Percentiles rank a stretch among this genome's conserved stretches.
These are phyloP conservation scores for Gymnosoma rotundatum DNA, from an alignment of 2,888 invertebrate species.

Conservation along the genomic window DNA sequence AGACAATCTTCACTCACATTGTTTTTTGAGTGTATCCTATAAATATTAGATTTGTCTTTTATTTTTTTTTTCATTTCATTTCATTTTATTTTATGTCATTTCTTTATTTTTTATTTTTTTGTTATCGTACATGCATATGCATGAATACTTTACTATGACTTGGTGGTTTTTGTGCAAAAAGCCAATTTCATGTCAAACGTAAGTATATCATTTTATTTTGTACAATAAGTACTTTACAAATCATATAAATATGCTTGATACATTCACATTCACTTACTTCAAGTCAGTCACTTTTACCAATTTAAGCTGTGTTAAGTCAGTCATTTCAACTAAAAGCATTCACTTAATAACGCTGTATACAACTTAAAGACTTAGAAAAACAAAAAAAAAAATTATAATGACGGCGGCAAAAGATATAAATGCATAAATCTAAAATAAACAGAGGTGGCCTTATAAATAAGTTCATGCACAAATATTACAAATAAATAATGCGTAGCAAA, in stretches of 20 bases:
- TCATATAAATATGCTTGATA: constrained; percentile 42
- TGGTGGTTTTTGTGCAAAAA: constrained; percentile 30
- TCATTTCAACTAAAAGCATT: constrained; percentile 55
- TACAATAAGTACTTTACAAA: constrained; percentile 39
- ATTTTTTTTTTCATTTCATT: constrained; percentile 19
- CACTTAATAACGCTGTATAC: no score
- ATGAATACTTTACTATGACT: constrained; percentile 52
- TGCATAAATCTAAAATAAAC: constrained; percentile 22
- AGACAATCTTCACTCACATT: not conserved
- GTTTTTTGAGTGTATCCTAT: not conserved
- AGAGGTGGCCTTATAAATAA: not conserved
- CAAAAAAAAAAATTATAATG: constrained; percentile 17
- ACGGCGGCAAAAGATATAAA: constrained; percentile 35
- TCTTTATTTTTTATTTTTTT: no score
- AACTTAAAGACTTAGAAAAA: constrained; percentile 14
- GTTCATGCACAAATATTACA: not conserved
- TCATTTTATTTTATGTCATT: no score
- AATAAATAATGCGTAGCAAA: no score
- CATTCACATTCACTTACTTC: constrained; percentile 16
- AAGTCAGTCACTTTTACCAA: constrained; percentile 43
- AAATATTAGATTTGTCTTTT: not conserved
- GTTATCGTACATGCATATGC: constrained; percentile 43
- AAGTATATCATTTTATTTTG: constrained; percentile 55
- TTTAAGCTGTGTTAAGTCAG: constrained; percentile 21
- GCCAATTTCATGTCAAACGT: constrained; percentile 67